A percentile compares a stretch with the other conserved stretches of the same genome.
phyloP scores from a whole-genome alignment of 2,113 vertebrate species.

The Neofelis nebulosa region DNA sequence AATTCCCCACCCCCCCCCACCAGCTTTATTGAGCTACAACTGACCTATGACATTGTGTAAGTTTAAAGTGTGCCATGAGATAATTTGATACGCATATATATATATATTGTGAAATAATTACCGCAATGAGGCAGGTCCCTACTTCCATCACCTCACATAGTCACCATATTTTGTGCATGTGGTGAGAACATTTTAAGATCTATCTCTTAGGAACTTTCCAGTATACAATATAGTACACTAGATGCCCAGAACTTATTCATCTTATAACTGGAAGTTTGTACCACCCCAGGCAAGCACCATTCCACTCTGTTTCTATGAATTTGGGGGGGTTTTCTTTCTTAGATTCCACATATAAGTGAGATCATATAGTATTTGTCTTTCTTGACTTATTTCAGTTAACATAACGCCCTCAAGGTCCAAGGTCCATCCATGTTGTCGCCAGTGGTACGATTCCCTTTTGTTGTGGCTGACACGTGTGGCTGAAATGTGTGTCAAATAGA shows the following conservation, averaged over 20 bases:
- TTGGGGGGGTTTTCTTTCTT: neutral
- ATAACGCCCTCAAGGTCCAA: neutral
- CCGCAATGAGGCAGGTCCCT: neutral
- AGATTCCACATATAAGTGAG: neutral
- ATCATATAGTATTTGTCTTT: neutral
- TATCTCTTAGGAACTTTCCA: neutral
- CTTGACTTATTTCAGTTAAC: neutral
- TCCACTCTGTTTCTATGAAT: neutral
- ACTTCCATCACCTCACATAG: neutral
- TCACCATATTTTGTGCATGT: neutral
- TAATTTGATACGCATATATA: neutral
- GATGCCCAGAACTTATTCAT: neutral
- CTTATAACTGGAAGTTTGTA: neutral
- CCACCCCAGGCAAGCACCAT: neutral
- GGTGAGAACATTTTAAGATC: neutral
- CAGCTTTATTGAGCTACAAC: neutral
- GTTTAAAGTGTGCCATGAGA: neutral
- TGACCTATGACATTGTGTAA: neutral
- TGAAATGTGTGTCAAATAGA: neutral
- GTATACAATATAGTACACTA: neutral
- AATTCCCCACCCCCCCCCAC: neutral
- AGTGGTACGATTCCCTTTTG: neutral
- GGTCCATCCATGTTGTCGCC: neutral
- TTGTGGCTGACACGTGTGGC: neutral
- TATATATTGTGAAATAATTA: neutral